These are phyloP conservation scores for Spinus pinus DNA, from an alignment of 2,797 vertebrate genomes.

Conservation along the genomic window DNA sequence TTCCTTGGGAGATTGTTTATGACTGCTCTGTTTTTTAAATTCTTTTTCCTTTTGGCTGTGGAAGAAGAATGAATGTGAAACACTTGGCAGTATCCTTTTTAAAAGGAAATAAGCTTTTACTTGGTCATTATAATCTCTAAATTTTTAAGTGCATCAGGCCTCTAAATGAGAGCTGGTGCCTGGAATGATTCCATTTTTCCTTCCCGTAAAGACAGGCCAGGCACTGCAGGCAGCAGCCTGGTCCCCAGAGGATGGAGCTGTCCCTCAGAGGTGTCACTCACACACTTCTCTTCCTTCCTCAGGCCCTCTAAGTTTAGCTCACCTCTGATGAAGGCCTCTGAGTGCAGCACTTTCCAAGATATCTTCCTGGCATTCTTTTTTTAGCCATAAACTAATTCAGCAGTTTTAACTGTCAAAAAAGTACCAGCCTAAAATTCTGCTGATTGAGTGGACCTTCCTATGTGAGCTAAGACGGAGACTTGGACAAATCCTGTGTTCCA, in stretches of 20 bases:
- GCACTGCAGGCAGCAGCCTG: accelerated
- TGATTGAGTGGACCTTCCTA: not conserved
- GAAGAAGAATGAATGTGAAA: not conserved
- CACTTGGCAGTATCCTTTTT: not conserved
- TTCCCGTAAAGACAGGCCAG: not conserved
- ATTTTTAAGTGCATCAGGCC: not conserved
- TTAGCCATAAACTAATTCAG: not conserved
- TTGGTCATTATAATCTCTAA: not conserved
- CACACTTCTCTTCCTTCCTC: not conserved
- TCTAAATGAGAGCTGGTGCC: not conserved
- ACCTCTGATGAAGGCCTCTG: not conserved
- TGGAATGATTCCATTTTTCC: not conserved
- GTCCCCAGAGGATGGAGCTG: not conserved
- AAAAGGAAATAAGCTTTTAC: not conserved
- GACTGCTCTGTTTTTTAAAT: not conserved
- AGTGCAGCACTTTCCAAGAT: not conserved
- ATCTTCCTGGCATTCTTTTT: not conserved
- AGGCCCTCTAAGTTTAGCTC: not conserved
- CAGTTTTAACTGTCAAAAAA: not conserved
- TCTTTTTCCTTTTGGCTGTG: not conserved
- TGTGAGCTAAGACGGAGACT: not conserved
- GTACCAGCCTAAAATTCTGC: not conserved
- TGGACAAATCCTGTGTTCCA: not conserved
- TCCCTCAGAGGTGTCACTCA: not conserved
- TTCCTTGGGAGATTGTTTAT: not conserved